Conservation (phyloP, 2,797 vertebrate species). For the Adelosebastes latens region DNA sequence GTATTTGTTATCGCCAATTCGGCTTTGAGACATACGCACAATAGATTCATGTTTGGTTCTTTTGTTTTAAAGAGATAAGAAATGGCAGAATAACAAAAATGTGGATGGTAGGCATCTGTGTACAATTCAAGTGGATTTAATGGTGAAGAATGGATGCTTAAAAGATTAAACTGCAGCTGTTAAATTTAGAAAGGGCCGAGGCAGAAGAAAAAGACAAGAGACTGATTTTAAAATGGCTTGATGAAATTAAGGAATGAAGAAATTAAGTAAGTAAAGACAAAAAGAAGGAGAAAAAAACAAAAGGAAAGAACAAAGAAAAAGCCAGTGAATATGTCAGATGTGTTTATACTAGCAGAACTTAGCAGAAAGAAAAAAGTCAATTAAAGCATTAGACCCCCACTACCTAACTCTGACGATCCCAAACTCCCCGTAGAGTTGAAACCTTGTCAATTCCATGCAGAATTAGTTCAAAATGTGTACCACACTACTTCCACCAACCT, state of each 20-base stretch:
- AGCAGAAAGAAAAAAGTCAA: neutral
- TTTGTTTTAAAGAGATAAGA: neutral
- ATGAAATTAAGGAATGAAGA: too few species aligned
- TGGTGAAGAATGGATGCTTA: neutral
- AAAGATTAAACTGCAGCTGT: neutral
- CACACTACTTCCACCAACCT: conserved; percentile 50
- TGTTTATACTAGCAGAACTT: too few species aligned
- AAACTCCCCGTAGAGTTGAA: neutral
- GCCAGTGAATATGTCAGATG: too few species aligned
- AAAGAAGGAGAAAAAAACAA: too few species aligned
- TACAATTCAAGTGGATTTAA: neutral
- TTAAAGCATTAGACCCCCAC: neutral
- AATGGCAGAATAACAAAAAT: neutral
- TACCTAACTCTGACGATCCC: neutral
- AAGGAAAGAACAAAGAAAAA: too few species aligned
- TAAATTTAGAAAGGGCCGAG: neutral
- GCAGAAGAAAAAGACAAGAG: neutral
- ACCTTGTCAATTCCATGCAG: neutral
- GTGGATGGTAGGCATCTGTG: neutral
- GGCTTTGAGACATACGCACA: neutral
- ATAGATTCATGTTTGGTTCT: neutral
- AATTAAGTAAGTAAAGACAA: too few species aligned
- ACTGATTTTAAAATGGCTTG: too few species aligned
- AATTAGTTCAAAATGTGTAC: neutral
- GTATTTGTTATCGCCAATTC: neutral